Percentiles rank a stretch among this genome's conserved stretches.
Conservation (phyloP, 2,888 invertebrate species). For the Ferrisia virgata region DNA sequence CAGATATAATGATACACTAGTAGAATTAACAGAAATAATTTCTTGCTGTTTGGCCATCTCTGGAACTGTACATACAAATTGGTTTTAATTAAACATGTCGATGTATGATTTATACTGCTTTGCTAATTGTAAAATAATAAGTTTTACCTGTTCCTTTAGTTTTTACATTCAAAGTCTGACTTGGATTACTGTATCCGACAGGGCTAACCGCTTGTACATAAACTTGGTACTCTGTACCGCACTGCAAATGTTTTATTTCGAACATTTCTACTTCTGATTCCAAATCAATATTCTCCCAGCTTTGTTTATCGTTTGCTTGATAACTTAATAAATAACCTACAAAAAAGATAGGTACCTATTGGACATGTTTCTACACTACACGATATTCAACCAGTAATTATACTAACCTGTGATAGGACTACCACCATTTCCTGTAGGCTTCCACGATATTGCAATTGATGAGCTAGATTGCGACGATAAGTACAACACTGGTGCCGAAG, state of each 20-base stretch:
- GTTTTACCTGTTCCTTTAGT: conserved; percentile 76
- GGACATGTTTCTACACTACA: too few species aligned
- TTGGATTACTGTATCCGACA: conserved; percentile 72
- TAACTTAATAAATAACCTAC: conserved; percentile 38
- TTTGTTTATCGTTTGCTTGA: conserved; percentile 36
- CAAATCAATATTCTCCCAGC: conserved; percentile 54
- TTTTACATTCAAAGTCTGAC: conserved; percentile 66
- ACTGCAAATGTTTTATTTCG: conserved; percentile 69
- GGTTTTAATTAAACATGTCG: too few species aligned
- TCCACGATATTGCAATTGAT: conserved; percentile 62
- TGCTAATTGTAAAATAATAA: too few species aligned
- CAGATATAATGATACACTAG: conserved; percentile 74
- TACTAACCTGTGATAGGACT: conserved; percentile 38
- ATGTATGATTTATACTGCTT: too few species aligned
- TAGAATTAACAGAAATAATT: conserved; percentile 72
- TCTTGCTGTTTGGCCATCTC: conserved; percentile 71
- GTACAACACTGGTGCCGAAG: conserved; percentile 60
- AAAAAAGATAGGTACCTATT: too few species aligned
- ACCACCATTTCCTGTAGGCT: conserved; percentile 54
- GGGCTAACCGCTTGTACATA: conserved; percentile 73
- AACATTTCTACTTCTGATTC: conserved; percentile 69
- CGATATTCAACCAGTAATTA: neutral
- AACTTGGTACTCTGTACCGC: conserved; percentile 76
- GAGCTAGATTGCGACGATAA: conserved; percentile 67
- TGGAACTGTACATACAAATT: conserved; percentile 58